Conservation (phyloP, 2,888 invertebrate species). For the Spatulosminthurus flaviceps region DNA sequence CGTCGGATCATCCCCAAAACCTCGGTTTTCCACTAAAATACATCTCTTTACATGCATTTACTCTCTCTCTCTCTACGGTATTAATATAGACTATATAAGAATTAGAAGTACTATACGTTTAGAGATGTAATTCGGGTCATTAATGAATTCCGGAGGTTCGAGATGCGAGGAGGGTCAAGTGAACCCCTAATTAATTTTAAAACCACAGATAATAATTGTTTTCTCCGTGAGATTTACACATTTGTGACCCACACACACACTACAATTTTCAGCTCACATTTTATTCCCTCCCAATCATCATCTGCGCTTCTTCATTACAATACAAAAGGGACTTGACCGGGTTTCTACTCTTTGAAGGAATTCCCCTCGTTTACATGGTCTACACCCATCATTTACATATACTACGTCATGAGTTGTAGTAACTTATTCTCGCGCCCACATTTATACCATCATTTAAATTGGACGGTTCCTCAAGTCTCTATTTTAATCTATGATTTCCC, state of each 20-base stretch:
- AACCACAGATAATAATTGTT: conserved; percentile 13
- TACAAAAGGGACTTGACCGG: too few relatives aligned
- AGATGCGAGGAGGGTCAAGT: conserved; percentile 12
- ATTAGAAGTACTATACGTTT: background rate
- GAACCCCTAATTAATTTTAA: conserved; percentile 34
- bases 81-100: background rate
- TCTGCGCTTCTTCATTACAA: too few relatives aligned
- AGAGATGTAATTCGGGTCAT: conserved; percentile 4
- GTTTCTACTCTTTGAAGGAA: too few relatives aligned
- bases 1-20: too few relatives aligned
- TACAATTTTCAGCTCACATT: background rate
- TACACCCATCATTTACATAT: too few relatives aligned
- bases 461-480: too few relatives aligned
- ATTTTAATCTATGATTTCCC: too few relatives aligned
- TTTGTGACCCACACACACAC: background rate
- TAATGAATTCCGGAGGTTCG: background rate
- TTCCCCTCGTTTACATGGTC: too few relatives aligned
- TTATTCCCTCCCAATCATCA: background rate
- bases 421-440: too few relatives aligned
- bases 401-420: too few relatives aligned
- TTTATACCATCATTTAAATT: too few relatives aligned
- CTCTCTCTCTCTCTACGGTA: background rate
- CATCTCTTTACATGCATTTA: background rate
- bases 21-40: too few relatives aligned
- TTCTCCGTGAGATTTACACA: background rate